Conservation (phyloP, 2,888 invertebrate species). For the Notocelia uddmanniana region DNA sequence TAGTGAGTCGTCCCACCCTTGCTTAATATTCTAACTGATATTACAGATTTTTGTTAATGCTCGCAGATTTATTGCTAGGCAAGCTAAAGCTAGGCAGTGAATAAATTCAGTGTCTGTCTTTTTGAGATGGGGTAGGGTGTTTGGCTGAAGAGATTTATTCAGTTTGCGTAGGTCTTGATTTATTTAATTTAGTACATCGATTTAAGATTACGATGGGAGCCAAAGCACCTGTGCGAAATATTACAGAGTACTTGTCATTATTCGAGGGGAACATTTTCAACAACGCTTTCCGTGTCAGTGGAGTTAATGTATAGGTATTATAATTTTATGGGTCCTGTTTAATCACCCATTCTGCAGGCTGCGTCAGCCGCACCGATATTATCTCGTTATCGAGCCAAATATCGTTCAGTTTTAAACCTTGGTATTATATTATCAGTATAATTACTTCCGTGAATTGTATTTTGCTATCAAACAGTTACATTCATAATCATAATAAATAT, state of each 20-base stretch:
- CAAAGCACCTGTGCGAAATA: conserved; percentile 7
- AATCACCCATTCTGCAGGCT: conserved; percentile 40
- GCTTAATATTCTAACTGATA: conserved; percentile 45
- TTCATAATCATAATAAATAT: no score
- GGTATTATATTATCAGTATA: conserved; percentile 11
- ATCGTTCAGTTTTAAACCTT: conserved; percentile 31
- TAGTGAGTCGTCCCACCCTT: conserved; percentile 58
- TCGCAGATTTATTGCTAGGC: conserved; percentile 42
- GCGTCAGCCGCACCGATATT: conserved; percentile 45
- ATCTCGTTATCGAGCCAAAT: conserved; percentile 47
- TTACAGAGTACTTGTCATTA: background rate
- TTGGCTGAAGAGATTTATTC: conserved; percentile 35
- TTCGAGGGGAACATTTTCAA: conserved; percentile 22
- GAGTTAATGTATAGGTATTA: conserved; percentile 39
- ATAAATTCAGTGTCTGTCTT: conserved; percentile 39
- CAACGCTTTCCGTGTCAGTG: conserved; percentile 28
- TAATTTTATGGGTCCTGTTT: conserved; percentile 41
- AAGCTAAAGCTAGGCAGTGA: conserved; percentile 39
- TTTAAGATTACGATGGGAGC: conserved; percentile 11
- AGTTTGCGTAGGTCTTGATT: conserved; percentile 27
- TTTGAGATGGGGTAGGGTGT: conserved; percentile 29
- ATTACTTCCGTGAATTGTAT: background rate
- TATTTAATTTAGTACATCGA: conserved; percentile 16
- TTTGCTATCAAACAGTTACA: background rate
- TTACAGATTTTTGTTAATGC: conserved; percentile 47